phyloP scores from a whole-genome alignment of 2,113 vertebrate genomes.

The Myiozetetes cayanensis region DNA sequence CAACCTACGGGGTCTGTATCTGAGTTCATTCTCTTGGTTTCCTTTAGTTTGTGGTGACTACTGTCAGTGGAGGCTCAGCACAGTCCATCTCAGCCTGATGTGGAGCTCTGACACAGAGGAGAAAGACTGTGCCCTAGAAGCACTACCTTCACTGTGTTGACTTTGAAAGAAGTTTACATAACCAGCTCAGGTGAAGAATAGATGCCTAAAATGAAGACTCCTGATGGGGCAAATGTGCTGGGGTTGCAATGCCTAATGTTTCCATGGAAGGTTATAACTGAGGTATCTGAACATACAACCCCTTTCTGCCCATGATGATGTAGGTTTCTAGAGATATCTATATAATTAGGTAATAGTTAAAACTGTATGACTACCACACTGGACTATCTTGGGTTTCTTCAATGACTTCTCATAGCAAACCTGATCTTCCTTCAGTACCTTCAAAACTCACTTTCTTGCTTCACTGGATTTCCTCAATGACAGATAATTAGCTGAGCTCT shows the following conservation, averaged over 20 bases:
- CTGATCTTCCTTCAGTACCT: neutral
- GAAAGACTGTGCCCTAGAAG: neutral
- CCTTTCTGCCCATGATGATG: neutral
- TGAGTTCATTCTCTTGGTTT: neutral
- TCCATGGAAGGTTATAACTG: neutral
- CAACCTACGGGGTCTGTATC: rapidly evolving
- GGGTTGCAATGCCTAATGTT: neutral
- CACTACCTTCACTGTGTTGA: neutral
- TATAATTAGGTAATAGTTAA: neutral
- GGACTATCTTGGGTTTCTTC: neutral
- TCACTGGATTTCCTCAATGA: neutral
- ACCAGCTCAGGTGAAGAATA: neutral
- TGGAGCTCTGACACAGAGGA: neutral
- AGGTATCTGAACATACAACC: neutral
- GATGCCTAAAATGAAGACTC: neutral
- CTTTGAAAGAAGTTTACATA: neutral
- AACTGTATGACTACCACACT: neutral
- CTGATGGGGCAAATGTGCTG: neutral
- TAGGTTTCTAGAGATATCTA: neutral
- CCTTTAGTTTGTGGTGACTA: neutral
- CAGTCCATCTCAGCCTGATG: neutral
- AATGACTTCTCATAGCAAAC: neutral
- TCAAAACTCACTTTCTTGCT: neutral
- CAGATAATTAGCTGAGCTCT: neutral
- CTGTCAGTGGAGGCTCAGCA: neutral